phyloP scores from a whole-genome alignment of 2,113 vertebrate genomes.

The Pseudonaja textilis region DNA sequence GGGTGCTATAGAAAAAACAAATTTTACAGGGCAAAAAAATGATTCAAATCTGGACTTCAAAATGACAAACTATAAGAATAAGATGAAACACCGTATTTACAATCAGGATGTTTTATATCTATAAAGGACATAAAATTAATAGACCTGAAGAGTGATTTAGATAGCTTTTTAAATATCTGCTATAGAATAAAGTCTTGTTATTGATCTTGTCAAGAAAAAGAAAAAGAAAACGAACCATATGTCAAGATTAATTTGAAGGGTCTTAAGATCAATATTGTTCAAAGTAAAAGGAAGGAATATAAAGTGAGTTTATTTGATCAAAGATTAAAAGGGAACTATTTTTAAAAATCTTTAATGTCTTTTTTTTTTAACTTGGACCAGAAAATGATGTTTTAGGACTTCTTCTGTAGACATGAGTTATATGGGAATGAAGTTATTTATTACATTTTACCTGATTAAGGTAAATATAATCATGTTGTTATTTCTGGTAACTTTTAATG shows the following conservation, averaged over 20 bases:
- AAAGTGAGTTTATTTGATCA: background rate
- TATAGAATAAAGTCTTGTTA: no score
- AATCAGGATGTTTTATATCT: background rate
- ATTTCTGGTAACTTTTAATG: background rate
- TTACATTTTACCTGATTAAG: background rate
- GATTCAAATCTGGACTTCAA: no score
- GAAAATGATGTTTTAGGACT: background rate
- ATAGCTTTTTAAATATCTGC: background rate
- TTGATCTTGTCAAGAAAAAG: no score
- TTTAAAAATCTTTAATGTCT: background rate
- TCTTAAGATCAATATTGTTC: background rate
- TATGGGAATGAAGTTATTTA: background rate
- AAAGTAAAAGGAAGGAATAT: background rate
- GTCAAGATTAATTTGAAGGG: background rate
- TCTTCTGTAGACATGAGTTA: background rate
- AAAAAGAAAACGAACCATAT: no score
- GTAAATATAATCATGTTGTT: background rate
- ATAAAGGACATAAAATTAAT: background rate
- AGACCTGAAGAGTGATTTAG: background rate
- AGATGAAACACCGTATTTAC: background rate
- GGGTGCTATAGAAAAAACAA: no score
- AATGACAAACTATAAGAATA: no score
- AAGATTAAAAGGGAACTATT: background rate
- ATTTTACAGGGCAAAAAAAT: no score
- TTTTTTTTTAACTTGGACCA: background rate